Evolutionary conservation across 2,888 invertebrate species (phyloP).

Genomic region (Mesopsocus fuscifrons): DNA sequence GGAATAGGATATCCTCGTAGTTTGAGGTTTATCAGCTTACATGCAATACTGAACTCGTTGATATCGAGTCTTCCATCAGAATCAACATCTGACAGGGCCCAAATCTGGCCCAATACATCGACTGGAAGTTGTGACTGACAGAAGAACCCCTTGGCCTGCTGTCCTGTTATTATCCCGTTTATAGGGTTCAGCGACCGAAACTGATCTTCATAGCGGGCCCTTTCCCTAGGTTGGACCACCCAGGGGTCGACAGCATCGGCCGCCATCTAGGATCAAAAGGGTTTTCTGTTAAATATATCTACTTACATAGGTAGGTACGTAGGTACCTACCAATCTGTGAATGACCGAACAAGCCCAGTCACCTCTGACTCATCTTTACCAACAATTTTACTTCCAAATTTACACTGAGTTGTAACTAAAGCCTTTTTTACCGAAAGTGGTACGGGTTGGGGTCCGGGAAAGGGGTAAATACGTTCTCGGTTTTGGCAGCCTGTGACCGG

Average conservation of each 20-base stretch:
- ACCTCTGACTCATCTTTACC: too few species aligned
- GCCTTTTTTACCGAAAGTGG: too few species aligned
- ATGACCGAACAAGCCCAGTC: too few species aligned
- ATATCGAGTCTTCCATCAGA: conserved; percentile 93
- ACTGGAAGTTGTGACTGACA: conserved; percentile 84
- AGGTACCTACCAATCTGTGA: too few species aligned
- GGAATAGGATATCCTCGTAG: conserved; percentile 84
- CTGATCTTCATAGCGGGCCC: conserved; percentile 76
- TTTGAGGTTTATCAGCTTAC: conserved; percentile 87
- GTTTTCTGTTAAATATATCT: too few species aligned
- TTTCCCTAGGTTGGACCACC: conserved; percentile 72
- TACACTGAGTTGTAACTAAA: too few species aligned
- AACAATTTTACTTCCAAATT: too few species aligned
- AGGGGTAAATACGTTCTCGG: too few species aligned
- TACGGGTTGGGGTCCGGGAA: too few species aligned
- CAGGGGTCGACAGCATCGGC: conserved; percentile 46
- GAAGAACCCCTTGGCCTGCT: conserved; percentile 85
- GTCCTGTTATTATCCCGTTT: conserved; percentile 76
- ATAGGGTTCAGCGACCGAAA: conserved; percentile 73
- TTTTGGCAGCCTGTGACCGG: too few species aligned
- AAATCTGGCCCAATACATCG: conserved; percentile 78
- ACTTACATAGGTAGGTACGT: too few species aligned
- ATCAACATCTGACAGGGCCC: conserved; percentile 88
- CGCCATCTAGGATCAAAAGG: too few species aligned
- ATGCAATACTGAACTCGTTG: conserved; percentile 94